Base-by-base conservation (phyloP, 2,797 vertebrate genomes). In the Novumbra hubbsi region DNA sequence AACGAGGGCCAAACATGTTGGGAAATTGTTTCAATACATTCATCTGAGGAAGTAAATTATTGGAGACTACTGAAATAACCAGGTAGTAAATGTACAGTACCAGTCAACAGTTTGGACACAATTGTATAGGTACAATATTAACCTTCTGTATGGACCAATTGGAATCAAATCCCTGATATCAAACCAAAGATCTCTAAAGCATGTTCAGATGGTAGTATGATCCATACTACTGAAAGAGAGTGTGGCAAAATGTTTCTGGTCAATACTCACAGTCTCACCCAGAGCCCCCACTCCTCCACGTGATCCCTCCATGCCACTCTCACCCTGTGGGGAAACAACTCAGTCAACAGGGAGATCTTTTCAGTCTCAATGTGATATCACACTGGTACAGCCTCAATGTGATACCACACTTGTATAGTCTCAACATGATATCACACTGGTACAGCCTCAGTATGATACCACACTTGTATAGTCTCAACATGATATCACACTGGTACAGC, bases 291-390 rank as follows among this genome's bases (percentile, higher is more conserved):
- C 91, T 83, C 88, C 91, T 73, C 94, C 94, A 1, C 73, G 86
- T 0, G 94, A 89, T 28, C 94, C 94, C 14, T 88, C 84, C 78
- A 93, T 86, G 4, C 93, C 93, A 1, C 80, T 0, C 34, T 89
- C 88, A 0, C 94, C 94, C 94, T 94, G 85, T 1, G 17, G 74
- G 50, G 3, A 7, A 71, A 5, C 77, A 27, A 78, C 15, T 65
- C 48, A 60, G 5, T 64, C 5, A 73, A 4, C 32, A 28, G 68
- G 17, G 19, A 50, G 57, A 65, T 3, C 57, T 34, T 34, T 48
- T 68, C 41, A 67, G 67, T 24, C 38, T 68, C 0, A 24, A 41
- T 45, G 9, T 60, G 55, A 60, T 60, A 24, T 14, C 19, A 45
- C 11, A 45, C 14, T 45, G n/a, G 38, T 21, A 41, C 24, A 14